Evolutionary conservation across 2,113 vertebrate genomes (phyloP).

Genomic region (Saimiri boliviensis): DNA sequence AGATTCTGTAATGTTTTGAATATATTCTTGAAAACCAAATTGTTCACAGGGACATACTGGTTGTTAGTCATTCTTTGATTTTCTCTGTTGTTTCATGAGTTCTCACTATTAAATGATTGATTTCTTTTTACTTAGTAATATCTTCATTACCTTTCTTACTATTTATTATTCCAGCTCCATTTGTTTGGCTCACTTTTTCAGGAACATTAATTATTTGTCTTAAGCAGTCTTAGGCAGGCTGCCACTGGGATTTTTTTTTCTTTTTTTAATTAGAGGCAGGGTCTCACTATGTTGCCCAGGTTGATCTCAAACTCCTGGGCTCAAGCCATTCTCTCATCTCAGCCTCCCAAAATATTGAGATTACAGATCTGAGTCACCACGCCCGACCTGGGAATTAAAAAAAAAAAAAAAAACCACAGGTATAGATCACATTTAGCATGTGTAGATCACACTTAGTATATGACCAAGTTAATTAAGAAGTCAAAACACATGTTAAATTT

Average conservation of each 20-base stretch:
- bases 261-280: too few species aligned
- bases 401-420: background rate
- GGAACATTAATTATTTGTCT: background rate
- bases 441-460: background rate
- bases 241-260: background rate
- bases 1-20: background rate
- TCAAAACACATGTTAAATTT: constrained; percentile 17
- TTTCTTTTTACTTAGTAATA: background rate
- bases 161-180: background rate
- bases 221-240: constrained; percentile 23
- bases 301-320: too few species aligned
- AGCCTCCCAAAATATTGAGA: too few species aligned
- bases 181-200: background rate
- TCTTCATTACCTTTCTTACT: background rate
- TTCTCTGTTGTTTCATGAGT: background rate
- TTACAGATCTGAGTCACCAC: too few species aligned
- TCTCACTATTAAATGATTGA: background rate
- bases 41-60: background rate
- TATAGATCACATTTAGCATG: constrained; percentile 11
- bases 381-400: too few species aligned
- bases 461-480: background rate
- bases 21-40: background rate
- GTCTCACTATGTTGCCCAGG: too few species aligned
- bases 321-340: too few species aligned
- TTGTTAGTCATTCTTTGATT: background rate